A percentile compares a stretch with the other conserved stretches of the same genome.
Conservation (phyloP, 2,113 vertebrate genomes). For the Ammodytes marinus region DNA sequence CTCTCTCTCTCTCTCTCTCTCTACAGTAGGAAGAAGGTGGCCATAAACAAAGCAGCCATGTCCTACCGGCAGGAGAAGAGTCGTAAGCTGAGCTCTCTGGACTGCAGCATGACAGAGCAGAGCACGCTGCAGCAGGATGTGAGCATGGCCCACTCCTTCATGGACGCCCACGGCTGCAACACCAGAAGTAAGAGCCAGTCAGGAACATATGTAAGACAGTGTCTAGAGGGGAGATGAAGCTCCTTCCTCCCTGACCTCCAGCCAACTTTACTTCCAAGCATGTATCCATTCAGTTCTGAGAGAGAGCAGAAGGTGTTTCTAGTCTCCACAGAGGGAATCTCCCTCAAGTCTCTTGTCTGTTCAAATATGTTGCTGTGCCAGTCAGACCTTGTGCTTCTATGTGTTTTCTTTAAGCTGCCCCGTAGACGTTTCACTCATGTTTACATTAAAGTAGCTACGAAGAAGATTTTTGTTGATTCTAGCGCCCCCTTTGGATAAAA, state of each 20-base stretch:
- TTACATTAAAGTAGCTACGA: slow-evolving; percentile 22
- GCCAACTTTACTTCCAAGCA: slow-evolving; percentile 51
- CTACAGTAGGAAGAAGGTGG: slow-evolving; percentile 89
- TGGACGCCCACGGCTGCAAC: slow-evolving; percentile 89
- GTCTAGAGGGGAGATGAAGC: slow-evolving; percentile 38
- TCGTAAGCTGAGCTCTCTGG: slow-evolving; percentile 89
- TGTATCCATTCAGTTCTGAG: slow-evolving; percentile 52
- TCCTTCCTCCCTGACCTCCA: slow-evolving; percentile 55
- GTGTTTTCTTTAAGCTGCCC: slow-evolving; percentile 17
- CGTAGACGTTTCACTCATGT: slow-evolving; percentile 18
- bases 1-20: slow-evolving; percentile 1
- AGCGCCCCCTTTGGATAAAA: too few relatives aligned
- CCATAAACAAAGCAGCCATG: slow-evolving; percentile 92
- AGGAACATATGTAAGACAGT: slow-evolving; percentile 55
- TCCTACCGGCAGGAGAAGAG: slow-evolving; percentile 94
- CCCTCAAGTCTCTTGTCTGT: slow-evolving; percentile 47
- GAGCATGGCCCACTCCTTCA: slow-evolving; percentile 90
- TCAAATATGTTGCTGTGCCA: slow-evolving; percentile 53
- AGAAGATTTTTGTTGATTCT: too few relatives aligned
- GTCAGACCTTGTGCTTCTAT: slow-evolving; percentile 17
- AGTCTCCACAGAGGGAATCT: slow-evolving; percentile 44
- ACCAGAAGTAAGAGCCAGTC: slow-evolving; percentile 86
- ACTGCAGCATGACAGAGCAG: slow-evolving; percentile 94
- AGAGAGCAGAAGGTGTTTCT: slow-evolving; percentile 35
- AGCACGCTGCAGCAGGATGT: slow-evolving; percentile 94